Base-by-base conservation (phyloP, 2,888 invertebrate genomes). In the Caenorhabditis sp. region DNA sequence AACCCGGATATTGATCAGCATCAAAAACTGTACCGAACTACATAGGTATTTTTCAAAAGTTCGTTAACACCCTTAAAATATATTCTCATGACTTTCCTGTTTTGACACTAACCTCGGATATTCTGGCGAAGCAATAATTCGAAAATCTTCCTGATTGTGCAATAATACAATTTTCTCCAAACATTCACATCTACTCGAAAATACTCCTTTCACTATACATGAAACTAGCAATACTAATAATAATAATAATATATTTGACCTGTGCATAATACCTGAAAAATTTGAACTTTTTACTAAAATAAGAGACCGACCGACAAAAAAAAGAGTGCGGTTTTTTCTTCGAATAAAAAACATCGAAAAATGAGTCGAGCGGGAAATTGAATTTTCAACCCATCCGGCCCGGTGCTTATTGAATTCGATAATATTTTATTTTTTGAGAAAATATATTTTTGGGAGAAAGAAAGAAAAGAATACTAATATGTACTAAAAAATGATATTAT, bases 41-140 rank as follows among this genome's bases (percentile, higher is more conserved):
- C n/a, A n/a, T n/a, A n/a, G n/a, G n/a, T n/a, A n/a, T n/a, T n/a
- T n/a, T n/a, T n/a, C n/a, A n/a, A n/a, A n/a, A n/a, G n/a, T n/a
- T n/a, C n/a, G n/a, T n/a, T n/a, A n/a, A n/a, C n/a, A n/a, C n/a
- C n/a, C n/a, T n/a, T n/a, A n/a, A n/a, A n/a, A n/a, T n/a, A n/a
- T n/a, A n/a, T n/a, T n/a, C n/a, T n/a, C n/a, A n/a, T n/a, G n/a
- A n/a, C n/a, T n/a, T n/a, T n/a, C n/a, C n/a, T n/a, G n/a, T n/a
- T n/a, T n/a, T 59, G 36, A 31, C 21, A 4, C 20, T 12, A 31
- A 62, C 43, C 67, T 56, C 2, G 80, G 80, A 69, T 80, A 80
- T 27, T 80, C 76, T 1, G 80, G 80, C 38, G 73, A 70, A 14
- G 67, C 59, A 26, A 80, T 64, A 5, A 77, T 43, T 1, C 76